Evolutionary conservation across 1,140 invertebrate genomes (phyloP).

Genomic region (Calycopis cecrops): DNA sequence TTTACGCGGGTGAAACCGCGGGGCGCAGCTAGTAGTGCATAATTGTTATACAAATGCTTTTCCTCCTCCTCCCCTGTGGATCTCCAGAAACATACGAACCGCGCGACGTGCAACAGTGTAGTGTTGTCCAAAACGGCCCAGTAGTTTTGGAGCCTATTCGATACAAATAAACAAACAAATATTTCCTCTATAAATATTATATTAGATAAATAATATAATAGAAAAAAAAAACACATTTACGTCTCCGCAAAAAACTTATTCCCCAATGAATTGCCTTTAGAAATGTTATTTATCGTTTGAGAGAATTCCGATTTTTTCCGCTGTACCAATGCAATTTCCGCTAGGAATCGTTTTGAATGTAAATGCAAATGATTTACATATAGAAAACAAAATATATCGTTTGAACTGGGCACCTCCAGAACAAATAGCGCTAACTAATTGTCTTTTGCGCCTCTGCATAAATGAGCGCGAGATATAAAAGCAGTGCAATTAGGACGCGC

Average conservation of each 20-base stretch:
- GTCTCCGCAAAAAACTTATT: background rate
- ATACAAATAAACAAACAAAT: no score
- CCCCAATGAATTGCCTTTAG: background rate
- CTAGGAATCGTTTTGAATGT: conserved; percentile 19
- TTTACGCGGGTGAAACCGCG: no score
- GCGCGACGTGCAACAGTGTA: no score
- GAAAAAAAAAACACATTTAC: no score
- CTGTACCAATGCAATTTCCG: conserved; percentile 5
- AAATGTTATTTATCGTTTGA: background rate
- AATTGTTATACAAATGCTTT: no score
- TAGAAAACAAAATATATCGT: conserved; percentile 15
- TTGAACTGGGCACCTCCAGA: conserved; percentile 15
- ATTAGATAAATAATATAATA: no score
- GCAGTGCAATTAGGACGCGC: conserved; percentile 59
- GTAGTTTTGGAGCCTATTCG: no score
- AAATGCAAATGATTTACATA: conserved; percentile 30
- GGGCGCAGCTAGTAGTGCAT: no score
- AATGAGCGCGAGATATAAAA: conserved; percentile 61
- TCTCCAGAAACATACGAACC: no score
- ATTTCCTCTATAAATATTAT: no score
- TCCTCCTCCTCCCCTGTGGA: no score
- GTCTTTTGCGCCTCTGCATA: conserved; percentile 39
- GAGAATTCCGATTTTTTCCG: conserved; percentile 14
- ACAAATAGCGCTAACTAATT: conserved; percentile 49
- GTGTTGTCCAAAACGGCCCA: no score